Evolutionary conservation across 2,797 vertebrate species (phyloP).

Genomic region (Dendrocincla fuliginosa): DNA sequence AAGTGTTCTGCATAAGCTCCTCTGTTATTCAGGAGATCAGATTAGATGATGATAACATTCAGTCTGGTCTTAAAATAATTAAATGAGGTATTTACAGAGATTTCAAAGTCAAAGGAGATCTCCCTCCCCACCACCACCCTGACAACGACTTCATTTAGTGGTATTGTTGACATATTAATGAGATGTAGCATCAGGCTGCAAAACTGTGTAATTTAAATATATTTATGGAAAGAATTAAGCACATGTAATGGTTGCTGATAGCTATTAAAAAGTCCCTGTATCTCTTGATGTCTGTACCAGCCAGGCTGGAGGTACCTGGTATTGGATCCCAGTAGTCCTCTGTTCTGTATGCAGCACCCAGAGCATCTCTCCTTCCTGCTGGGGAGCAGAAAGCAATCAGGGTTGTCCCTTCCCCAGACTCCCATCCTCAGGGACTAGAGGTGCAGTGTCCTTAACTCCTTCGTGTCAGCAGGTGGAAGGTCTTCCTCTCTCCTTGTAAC

Average conservation of each 20-base stretch:
- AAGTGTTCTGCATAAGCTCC: background rate
- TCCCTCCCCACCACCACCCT: background rate
- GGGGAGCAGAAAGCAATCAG: background rate
- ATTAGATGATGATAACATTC: background rate
- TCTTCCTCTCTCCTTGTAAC: background rate
- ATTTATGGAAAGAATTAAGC: background rate
- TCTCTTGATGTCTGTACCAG: background rate
- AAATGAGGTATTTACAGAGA: constrained; percentile 18
- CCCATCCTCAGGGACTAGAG: background rate
- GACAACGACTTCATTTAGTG: background rate
- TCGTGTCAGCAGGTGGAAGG: background rate
- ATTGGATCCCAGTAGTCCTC: background rate
- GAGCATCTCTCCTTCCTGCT: background rate
- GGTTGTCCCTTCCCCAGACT: background rate
- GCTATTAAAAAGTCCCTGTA: background rate
- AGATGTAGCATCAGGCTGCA: background rate
- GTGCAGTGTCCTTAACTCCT: background rate
- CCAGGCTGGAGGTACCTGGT: background rate
- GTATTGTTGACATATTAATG: background rate
- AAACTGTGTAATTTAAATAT: background rate
- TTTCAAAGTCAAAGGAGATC: background rate
- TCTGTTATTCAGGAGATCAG: background rate
- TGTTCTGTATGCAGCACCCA: background rate
- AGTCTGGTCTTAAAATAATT: constrained; percentile 1
- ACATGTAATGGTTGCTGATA: background rate